phyloP scores from a whole-genome alignment of 2,113 vertebrate genomes.

The Pseudois nayaur region DNA sequence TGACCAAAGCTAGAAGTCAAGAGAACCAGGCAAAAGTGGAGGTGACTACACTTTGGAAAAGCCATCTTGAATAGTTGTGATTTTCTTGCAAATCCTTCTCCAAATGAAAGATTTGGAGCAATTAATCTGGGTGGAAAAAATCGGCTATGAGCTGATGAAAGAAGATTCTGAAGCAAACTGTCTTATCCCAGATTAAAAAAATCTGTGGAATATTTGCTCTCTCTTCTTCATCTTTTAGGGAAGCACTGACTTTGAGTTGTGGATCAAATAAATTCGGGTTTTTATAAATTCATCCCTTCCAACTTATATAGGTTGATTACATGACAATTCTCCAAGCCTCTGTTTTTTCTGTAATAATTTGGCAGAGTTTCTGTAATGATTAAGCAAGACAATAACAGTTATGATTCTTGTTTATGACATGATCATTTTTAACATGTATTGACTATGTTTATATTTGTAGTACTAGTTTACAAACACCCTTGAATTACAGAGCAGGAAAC shows the following conservation, averaged over 20 bases:
- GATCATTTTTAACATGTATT: constrained; percentile 31
- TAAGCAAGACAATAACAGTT: constrained; percentile 43
- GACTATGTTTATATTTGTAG: constrained; percentile 5
- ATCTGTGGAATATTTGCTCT: not conserved
- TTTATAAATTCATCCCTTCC: not conserved
- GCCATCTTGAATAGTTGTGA: not conserved
- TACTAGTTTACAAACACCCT: not conserved
- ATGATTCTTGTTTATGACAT: constrained; percentile 50
- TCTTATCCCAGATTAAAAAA: not conserved
- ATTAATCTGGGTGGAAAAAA: not conserved
- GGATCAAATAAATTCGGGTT: not conserved
- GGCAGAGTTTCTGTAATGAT: constrained; percentile 53
- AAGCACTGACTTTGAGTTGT: not conserved
- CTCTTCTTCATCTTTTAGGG: not conserved
- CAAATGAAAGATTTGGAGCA: not conserved
- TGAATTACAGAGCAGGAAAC: not conserved
- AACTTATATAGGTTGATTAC: not conserved
- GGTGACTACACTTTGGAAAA: not conserved
- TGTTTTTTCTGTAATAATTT: constrained; percentile 33
- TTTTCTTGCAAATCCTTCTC: not conserved
- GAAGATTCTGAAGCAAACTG: not conserved
- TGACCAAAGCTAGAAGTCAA: not conserved
- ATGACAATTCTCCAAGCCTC: not conserved
- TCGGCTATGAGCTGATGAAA: not conserved
- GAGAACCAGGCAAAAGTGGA: not conserved